Evolutionary conservation across 2,888 invertebrate genomes (phyloP).

Genomic region (Rhodophaea formosa): DNA sequence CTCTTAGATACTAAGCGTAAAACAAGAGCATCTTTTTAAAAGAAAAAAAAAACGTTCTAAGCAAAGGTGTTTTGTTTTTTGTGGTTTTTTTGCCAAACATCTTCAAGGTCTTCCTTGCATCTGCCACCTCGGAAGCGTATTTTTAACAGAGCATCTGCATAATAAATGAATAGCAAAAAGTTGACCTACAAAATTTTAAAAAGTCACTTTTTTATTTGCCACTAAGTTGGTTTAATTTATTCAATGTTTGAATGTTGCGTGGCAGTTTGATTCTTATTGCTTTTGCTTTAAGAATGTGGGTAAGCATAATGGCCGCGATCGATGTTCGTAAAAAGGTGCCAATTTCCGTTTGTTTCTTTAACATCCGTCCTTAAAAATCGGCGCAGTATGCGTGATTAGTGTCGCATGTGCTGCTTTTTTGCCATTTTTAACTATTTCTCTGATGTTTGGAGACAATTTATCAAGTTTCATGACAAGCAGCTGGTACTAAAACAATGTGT

Average conservation of each 20-base stretch:
- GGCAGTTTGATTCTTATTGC: constrained; percentile 27
- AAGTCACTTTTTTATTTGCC: constrained; percentile 35
- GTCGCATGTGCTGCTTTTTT: constrained; percentile 58
- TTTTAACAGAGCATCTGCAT: constrained; percentile 76
- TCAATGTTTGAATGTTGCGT: constrained; percentile 7
- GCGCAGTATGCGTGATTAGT: constrained; percentile 71
- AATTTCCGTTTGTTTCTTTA: constrained; percentile 72
- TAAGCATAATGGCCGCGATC: constrained; percentile 15
- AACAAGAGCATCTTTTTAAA: constrained; percentile 37
- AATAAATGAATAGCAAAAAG: constrained; percentile 76
- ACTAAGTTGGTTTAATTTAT: constrained; percentile 23
- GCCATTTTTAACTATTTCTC: constrained; percentile 43
- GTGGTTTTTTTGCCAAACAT: constrained; percentile 44
- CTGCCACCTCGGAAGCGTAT: constrained; percentile 68
- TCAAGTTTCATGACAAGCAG: constrained; percentile 64
- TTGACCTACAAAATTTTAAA: constrained; percentile 74
- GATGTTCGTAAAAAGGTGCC: constrained; percentile 64
- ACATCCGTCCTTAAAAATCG: constrained; percentile 77
- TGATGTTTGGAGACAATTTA: constrained; percentile 56
- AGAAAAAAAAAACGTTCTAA: constrained; percentile 47
- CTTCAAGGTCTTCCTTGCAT: constrained; percentile 72
- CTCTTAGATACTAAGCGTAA: constrained; percentile 33
- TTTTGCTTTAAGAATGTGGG: not conserved
- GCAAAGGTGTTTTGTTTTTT: constrained; percentile 63
- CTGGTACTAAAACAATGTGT: constrained; percentile 47